Conservation (phyloP, 2,113 vertebrate species). For the Aplodontia rufa region DNA sequence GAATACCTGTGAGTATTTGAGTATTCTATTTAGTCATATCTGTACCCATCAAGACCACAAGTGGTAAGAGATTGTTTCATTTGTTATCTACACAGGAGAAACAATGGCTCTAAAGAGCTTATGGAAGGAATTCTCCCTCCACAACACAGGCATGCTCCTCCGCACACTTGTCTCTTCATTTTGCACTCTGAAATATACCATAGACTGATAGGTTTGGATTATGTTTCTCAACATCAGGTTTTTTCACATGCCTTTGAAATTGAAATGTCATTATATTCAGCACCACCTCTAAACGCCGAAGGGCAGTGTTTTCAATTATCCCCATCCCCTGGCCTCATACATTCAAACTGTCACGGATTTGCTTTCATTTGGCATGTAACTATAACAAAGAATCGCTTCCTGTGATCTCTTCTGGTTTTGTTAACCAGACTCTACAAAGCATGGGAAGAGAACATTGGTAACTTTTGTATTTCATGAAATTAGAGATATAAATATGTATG, state of each 20-base stretch:
- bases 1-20: not conserved
- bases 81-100: not conserved
- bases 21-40: not conserved
- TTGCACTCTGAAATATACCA: not conserved
- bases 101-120: not conserved
- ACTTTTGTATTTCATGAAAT: constrained; percentile 41
- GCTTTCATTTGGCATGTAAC: not conserved
- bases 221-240: not conserved
- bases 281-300: not conserved
- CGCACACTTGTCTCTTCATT: not conserved
- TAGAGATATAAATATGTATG: not conserved
- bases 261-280: not conserved
- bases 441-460: not conserved
- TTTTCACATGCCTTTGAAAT: not conserved
- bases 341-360: not conserved
- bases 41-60: not conserved
- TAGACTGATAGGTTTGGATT: not conserved
- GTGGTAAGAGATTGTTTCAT: not conserved
- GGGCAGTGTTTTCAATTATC: not conserved
- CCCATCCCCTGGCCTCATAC: not conserved
- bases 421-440: not conserved
- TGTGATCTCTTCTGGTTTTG: not conserved
- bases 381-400: not conserved
- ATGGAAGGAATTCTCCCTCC: not conserved
- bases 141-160: fast-evolving